Evolutionary conservation across 1,140 invertebrate species (phyloP).

Genomic region (Phymorhynchus buccinoides): DNA sequence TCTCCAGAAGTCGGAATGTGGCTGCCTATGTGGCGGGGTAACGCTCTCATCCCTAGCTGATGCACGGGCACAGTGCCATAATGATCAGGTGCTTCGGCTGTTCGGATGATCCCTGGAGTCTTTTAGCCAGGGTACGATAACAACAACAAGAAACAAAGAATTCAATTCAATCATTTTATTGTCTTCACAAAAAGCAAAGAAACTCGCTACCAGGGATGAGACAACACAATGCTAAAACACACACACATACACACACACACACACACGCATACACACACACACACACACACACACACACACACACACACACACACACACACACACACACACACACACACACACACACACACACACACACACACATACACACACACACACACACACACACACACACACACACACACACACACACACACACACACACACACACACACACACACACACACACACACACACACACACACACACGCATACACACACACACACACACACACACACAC

Average conservation of each 20-base stretch:
- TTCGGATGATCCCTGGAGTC: no score
- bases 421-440: constrained; percentile 10
- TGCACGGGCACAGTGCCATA: no score
- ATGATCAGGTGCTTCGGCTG: no score
- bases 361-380: background rate
- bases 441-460: background rate
- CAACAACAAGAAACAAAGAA: no score
- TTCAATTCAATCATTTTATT: no score
- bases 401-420: constrained; percentile 2
- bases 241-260: constrained; percentile 26
- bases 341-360: constrained; percentile 2
- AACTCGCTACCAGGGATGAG: no score
- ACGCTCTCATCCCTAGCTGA: no score
- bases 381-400: background rate
- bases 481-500: constrained; percentile 1
- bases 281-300: background rate
- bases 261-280: background rate
- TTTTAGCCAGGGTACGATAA: no score
- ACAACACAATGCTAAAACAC: background rate
- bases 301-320: background rate
- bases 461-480: background rate
- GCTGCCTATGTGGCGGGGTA: no score
- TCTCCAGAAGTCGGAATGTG: no score
- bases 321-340: background rate
- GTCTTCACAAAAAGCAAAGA: no score